Evolutionary conservation across 2,888 invertebrate genomes (phyloP), one percentile per base, ranked within the genome.

Genomic region (Oeneis ivallda): DNA sequence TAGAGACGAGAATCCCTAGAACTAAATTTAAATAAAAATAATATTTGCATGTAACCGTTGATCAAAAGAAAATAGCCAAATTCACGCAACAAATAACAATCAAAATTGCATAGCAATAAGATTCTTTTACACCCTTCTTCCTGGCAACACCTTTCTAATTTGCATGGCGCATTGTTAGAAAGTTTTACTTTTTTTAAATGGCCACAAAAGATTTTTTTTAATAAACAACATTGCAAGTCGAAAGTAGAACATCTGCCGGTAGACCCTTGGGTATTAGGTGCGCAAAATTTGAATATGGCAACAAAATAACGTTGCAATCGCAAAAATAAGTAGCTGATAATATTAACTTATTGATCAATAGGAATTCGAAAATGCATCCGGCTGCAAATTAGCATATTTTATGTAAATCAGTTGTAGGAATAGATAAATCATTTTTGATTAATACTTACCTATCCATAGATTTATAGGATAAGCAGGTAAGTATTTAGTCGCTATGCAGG

Each of bases 191-290:
- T 89, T 87, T 85, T 82, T 87, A 54, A 91, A 90, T 87, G 79
- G 88, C 90, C 91, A 91, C 91, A 92, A 92, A 86, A 86, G 91
- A 83, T 88, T 90, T 91, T 79, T n/a, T 89, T 86, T 84, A 85
- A 86, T 88, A 87, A 89, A 86, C 86, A 87, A 85, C 85, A 84
- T 84, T 85, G 86, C 79, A 83, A 77, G 83, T 80, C 63, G 74
- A 82, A 88, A 85, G 74, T 86, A 83, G 86, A 89, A 90, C 92
- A 92, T 91, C 92, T 92, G 92, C 91, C 85, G 72, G 66, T 74
- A 72, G 71, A 75, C 75, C 74, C 73, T 72, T 68, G 67, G 64
- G 66, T 69, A 19, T 49, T 45, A 70, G 70, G 70, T 69, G 66
- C 41, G 54, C 54, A 52, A 75, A 78, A 79, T 78, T 79, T 78